phyloP scores from a whole-genome alignment of 1,140 invertebrate species.

The Spodoptera litura region DNA sequence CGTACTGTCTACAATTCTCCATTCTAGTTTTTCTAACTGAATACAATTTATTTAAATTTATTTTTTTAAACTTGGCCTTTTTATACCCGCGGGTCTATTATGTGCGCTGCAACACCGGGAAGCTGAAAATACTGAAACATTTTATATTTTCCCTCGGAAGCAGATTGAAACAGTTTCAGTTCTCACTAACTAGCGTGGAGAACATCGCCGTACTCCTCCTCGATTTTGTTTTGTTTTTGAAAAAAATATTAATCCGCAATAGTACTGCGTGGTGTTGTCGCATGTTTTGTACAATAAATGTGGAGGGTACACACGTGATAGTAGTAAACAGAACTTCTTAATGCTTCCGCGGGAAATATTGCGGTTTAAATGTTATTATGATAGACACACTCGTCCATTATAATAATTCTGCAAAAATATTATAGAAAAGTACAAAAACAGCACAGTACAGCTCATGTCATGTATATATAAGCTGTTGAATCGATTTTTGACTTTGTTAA shows the following conservation, averaged over 20 bases:
- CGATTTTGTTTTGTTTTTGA: slow-evolving; percentile 2
- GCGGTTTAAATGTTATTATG: too few species aligned
- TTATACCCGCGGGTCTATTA: not conserved
- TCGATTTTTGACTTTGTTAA: too few species aligned
- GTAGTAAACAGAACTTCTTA: too few species aligned
- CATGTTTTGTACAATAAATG: slow-evolving; percentile 17
- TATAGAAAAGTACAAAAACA: too few species aligned
- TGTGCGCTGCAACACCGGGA: not conserved
- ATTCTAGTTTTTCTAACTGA: too few species aligned
- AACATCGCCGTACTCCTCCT: not conserved
- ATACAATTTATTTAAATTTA: too few species aligned
- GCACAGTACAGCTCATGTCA: too few species aligned
- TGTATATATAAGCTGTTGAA: too few species aligned
- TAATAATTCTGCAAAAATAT: too few species aligned
- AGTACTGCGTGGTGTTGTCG: slow-evolving; percentile 15
- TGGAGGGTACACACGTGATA: not conserved
- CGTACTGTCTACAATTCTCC: too few species aligned
- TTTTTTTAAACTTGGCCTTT: not conserved
- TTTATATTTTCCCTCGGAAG: not conserved
- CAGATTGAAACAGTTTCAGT: not conserved
- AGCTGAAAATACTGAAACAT: slow-evolving; percentile 15
- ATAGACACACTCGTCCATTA: too few species aligned
- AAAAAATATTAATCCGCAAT: slow-evolving; percentile 28
- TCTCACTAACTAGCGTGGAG: slow-evolving; percentile 8
- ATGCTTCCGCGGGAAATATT: not conserved